These are phyloP conservation scores for Drosophila parabipectinata DNA, from an alignment of 1,140 invertebrate genomes.

Conservation along the genomic window DNA sequence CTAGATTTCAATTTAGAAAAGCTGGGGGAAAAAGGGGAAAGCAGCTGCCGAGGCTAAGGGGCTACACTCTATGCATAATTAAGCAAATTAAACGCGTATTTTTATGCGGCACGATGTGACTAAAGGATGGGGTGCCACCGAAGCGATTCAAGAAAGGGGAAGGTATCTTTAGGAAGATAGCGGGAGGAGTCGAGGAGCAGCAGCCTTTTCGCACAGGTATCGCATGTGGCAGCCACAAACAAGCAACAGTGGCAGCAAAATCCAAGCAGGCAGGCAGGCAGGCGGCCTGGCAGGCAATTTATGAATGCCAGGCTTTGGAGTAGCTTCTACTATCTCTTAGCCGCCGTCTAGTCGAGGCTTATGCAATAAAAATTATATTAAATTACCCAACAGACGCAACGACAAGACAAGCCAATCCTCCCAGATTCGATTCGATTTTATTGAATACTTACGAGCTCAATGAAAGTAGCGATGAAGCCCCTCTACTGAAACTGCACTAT, in stretches of 20 bases:
- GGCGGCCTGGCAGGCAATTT: slow-evolving; percentile 44
- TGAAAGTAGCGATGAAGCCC: slow-evolving; percentile 37
- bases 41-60: slow-evolving; percentile 3
- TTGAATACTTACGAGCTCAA: slow-evolving; percentile 74
- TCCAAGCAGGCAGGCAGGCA: not conserved
- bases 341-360: slow-evolving; percentile 27
- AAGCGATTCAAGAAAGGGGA: slow-evolving; percentile 3
- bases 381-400: slow-evolving; percentile 71
- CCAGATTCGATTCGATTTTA: slow-evolving; percentile 68
- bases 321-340: slow-evolving; percentile 32
- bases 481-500: not conserved
- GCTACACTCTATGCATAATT: slow-evolving; percentile 67
- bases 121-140: slow-evolving; percentile 8
- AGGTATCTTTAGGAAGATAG: not conserved
- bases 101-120: slow-evolving; percentile 70
- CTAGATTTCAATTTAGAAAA: slow-evolving; percentile 72
- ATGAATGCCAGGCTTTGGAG: slow-evolving; percentile 71
- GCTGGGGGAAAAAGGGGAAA: slow-evolving; percentile 10
- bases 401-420: slow-evolving; percentile 52
- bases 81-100: slow-evolving; percentile 79
- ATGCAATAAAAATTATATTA: slow-evolving; percentile 82
- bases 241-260: slow-evolving; percentile 16
- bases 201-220: slow-evolving; percentile 74
- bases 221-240: slow-evolving; percentile 66
- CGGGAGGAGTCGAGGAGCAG: slow-evolving; percentile 20